Percentiles rank a stretch among this genome's conserved stretches.
phyloP scores from a whole-genome alignment of 2,888 invertebrate genomes.

The Resseliella maxima region DNA sequence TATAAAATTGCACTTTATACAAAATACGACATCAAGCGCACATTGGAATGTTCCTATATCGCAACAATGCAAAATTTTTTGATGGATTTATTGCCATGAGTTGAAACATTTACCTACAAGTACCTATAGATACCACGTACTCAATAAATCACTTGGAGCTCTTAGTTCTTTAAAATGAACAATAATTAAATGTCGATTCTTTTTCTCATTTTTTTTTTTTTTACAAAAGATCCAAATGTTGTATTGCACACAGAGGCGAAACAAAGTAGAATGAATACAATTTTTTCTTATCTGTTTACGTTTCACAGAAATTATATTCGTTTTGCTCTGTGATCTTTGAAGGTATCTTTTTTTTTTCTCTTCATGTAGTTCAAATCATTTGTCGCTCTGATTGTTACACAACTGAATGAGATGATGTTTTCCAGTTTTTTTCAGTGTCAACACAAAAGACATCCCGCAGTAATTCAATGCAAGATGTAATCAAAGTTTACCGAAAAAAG shows the following conservation, averaged over 20 bases:
- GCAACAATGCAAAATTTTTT: background rate
- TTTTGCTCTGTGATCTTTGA: background rate
- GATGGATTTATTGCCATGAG: background rate
- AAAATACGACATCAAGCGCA: background rate
- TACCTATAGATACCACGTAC: constrained; percentile 9
- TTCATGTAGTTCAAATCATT: background rate
- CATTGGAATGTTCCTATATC: constrained; percentile 14
- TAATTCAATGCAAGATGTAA: constrained; percentile 19
- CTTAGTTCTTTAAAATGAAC: background rate
- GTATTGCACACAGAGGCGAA: background rate
- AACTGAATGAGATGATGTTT: background rate
- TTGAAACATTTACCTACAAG: background rate
- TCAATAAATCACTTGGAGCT: constrained; percentile 4
- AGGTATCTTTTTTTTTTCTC: background rate
- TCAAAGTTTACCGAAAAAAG: background rate
- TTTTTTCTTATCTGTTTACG: too few species aligned
- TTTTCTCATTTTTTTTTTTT: background rate
- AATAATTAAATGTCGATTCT: constrained; percentile 9
- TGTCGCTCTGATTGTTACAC: background rate
- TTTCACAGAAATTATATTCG: too few species aligned
- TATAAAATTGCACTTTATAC: too few species aligned
- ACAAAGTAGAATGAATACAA: too few species aligned
- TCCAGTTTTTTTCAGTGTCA: background rate
- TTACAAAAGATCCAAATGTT: background rate
- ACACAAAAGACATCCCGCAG: background rate